Percentiles rank a stretch among this genome's conserved stretches.
Evolutionary conservation across 2,888 invertebrate species (phyloP).

Genomic region (Acronicta aceris): DNA sequence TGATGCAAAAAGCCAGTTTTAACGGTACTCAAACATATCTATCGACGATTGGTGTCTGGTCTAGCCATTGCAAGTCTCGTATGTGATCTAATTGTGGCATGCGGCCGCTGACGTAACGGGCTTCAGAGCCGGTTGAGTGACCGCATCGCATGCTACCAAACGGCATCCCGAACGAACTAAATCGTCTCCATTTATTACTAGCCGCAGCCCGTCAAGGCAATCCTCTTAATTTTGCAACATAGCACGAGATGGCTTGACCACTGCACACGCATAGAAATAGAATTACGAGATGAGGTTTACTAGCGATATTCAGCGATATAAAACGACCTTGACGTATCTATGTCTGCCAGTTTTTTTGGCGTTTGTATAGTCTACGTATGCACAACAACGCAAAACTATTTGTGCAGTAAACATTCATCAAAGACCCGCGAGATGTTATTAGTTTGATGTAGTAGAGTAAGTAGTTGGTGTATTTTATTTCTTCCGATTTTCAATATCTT

Average conservation of each 20-base stretch:
- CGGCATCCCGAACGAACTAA: constrained; percentile 74
- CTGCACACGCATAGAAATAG: constrained; percentile 67
- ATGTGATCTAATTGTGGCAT: constrained; percentile 87
- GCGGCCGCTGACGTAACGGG: constrained; percentile 85
- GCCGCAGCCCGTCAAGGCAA: constrained; percentile 62
- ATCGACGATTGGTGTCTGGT: constrained; percentile 78
- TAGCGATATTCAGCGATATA: constrained; percentile 62
- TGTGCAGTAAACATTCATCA: constrained; percentile 10
- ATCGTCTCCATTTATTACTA: constrained; percentile 68
- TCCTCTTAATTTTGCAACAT: constrained; percentile 73
- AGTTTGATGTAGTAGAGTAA: neutral
- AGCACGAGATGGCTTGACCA: constrained; percentile 69
- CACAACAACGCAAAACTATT: constrained; percentile 23
- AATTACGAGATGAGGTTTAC: constrained; percentile 64
- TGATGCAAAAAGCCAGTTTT: constrained; percentile 77
- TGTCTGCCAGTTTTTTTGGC: constrained; percentile 43
- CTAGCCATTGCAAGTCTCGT: constrained; percentile 80
- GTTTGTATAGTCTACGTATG: constrained; percentile 33
- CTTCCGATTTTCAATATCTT: constrained; percentile 50
- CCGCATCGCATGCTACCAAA: constrained; percentile 81
- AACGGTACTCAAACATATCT: constrained; percentile 83
- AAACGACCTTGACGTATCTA: constrained; percentile 62
- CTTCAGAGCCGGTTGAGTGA: constrained; percentile 83
- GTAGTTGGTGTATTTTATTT: constrained; percentile 10
- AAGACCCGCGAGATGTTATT: constrained; percentile 12